These are phyloP conservation scores for Beris chalybata DNA, from an alignment of 2,888 invertebrate species.

Conservation along the genomic window DNA sequence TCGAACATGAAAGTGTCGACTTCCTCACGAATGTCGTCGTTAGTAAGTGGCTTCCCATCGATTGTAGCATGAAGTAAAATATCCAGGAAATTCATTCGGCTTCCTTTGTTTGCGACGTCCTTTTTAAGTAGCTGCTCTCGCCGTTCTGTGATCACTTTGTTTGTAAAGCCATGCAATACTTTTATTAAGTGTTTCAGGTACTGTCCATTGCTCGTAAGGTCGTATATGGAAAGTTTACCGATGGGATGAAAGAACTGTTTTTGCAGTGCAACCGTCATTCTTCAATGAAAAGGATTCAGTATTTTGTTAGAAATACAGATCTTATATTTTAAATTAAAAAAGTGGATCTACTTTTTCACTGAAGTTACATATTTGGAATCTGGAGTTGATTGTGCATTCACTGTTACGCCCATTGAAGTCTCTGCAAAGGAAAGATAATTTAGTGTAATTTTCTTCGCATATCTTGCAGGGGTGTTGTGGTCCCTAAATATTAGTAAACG, in stretches of 20 bases:
- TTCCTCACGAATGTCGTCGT: conserved; percentile 28
- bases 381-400: conserved; percentile 23
- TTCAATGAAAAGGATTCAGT: background rate
- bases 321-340: too few relatives aligned
- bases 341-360: conserved; percentile 17
- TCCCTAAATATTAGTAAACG: too few relatives aligned
- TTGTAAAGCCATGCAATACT: conserved; percentile 21
- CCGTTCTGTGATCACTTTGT: conserved; percentile 18
- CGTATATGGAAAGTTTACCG: background rate
- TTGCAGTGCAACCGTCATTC: conserved; percentile 2
- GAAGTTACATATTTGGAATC: conserved; percentile 25
- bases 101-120: conserved; percentile 37
- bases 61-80: conserved; percentile 14
- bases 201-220: conserved; percentile 4
- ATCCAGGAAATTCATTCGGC: conserved; percentile 36
- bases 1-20: conserved; percentile 30
- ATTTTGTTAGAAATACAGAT: background rate
- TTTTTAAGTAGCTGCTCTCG: conserved; percentile 2
- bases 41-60: conserved; percentile 17
- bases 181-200: conserved; percentile 1
- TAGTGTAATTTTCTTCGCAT: too few relatives aligned
- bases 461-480: too few relatives aligned
- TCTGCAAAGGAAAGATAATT: conserved; percentile 5
- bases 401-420: conserved; percentile 28
- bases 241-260: conserved; percentile 4